Conservation (phyloP, 2,888 invertebrate species). For the Lasioglossum marginatum region DNA sequence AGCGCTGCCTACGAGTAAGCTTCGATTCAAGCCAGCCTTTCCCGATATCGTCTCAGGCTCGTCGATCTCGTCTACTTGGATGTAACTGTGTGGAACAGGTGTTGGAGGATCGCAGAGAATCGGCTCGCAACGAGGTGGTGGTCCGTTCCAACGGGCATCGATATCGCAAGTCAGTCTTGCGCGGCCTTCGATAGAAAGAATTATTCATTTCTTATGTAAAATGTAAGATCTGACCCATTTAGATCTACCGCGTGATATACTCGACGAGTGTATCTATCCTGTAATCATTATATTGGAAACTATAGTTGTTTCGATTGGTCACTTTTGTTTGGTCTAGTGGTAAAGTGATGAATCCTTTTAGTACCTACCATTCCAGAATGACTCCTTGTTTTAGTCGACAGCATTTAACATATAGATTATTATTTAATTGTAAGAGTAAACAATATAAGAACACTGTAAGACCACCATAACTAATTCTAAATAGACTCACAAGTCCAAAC, state of each 20-base stretch:
- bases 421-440: not conserved
- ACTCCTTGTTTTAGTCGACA: not conserved
- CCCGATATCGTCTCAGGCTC: conserved; percentile 60
- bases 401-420: not conserved
- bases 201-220: not conserved
- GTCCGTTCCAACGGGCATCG: conserved; percentile 97
- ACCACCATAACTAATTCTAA: not conserved
- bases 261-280: not conserved
- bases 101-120: conserved; percentile 81
- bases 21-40: conserved; percentile 76
- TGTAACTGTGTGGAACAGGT: conserved; percentile 75
- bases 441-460: not conserved
- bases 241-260: not conserved
- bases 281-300: not conserved
- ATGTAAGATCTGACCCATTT: not conserved
- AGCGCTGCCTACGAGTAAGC: conserved; percentile 87
- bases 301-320: not conserved
- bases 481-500: not conserved
- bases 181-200: conserved; percentile 85
- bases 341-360: not conserved
- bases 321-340: not conserved
- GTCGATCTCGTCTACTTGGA: conserved; percentile 79
- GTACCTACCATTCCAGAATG: not conserved
- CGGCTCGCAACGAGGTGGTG: conserved; percentile 93
- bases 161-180: conserved; percentile 95